Conservation (phyloP, 2,797 vertebrate species). For the Enteromius paludinosus region DNA sequence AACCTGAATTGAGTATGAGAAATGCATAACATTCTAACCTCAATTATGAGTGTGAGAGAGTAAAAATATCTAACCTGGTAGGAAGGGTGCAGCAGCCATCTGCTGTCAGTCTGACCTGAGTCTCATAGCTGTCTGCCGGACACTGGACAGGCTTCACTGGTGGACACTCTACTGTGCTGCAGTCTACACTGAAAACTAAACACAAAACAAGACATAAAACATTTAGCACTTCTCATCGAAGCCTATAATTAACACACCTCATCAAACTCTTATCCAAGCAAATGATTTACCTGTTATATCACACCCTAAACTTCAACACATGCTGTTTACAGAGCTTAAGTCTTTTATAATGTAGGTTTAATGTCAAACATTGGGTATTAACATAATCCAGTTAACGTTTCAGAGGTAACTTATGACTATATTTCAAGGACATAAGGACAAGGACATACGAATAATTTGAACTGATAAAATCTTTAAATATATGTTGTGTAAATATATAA, state of each 20-base stretch:
- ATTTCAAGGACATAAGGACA: background rate
- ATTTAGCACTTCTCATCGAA: conserved; percentile 32
- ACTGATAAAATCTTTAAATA: background rate
- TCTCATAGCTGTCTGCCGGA: conserved; percentile 88
- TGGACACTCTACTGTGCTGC: conserved; percentile 90
- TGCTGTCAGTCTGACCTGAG: conserved; percentile 86
- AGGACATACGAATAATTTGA: background rate
- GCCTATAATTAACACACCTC: conserved; percentile 23
- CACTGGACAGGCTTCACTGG: conserved; percentile 86
- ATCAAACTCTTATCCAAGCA: conserved; percentile 40
- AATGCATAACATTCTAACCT: background rate
- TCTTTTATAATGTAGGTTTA: conserved; percentile 5
- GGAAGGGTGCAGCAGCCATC: conserved; percentile 91
- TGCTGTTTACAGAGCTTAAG: conserved; percentile 9
- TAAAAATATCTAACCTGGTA: conserved; percentile 77
- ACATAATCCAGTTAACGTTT: background rate
- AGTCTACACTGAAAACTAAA: conserved; percentile 89
- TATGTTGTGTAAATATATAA: background rate
- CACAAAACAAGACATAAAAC: conserved; percentile 40
- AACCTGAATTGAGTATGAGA: background rate
- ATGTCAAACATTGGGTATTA: background rate
- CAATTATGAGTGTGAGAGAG: background rate
- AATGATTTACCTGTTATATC: conserved; percentile 36
- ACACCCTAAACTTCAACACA: conserved; percentile 9
- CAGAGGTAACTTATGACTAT: background rate